phyloP scores from a whole-genome alignment of 2,888 invertebrate genomes.

The Agrenia bidenticulata region DNA sequence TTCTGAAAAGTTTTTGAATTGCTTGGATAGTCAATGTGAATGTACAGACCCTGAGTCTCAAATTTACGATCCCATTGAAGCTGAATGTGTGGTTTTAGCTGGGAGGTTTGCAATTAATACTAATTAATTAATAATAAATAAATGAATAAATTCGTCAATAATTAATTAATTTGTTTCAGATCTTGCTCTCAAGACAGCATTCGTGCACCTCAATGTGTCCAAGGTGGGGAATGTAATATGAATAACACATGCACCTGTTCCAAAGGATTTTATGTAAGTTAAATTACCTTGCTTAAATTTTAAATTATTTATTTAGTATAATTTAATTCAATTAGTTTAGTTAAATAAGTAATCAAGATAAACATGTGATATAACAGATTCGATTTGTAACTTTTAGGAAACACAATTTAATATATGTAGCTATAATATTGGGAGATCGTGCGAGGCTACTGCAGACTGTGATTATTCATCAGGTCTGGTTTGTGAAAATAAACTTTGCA shows the following conservation, averaged over 20 bases:
- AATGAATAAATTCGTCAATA: too few relatives aligned
- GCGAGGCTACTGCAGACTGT: constrained; percentile 7
- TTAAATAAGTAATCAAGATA: constrained; percentile 13
- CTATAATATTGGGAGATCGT: constrained; percentile 23
- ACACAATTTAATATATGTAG: constrained; percentile 10
- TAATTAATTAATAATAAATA: too few relatives aligned
- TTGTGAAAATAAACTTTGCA: constrained; percentile 8
- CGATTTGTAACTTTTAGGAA: too few relatives aligned
- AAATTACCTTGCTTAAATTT: too few relatives aligned
- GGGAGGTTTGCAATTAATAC: too few relatives aligned
- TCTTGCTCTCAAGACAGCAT: constrained; percentile 9
- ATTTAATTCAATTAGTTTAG: too few relatives aligned
- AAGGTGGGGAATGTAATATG: constrained; percentile 24
- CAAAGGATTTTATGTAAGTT: constrained; percentile 23
- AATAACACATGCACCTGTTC: constrained; percentile 23
- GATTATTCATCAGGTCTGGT: background rate
- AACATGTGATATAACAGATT: constrained; percentile 18
- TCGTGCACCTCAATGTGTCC: constrained; percentile 12
- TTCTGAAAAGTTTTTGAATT: constrained; percentile 22
- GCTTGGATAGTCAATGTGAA: constrained; percentile 23
- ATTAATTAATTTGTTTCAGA: too few relatives aligned
- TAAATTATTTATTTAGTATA: too few relatives aligned
- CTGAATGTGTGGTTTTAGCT: constrained; percentile 29
- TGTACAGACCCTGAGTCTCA: constrained; percentile 33
- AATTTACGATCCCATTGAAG: constrained; percentile 21